Evolutionary conservation across 2,797 vertebrate genomes (phyloP).

Genomic region (Perodicticus potto): DNA sequence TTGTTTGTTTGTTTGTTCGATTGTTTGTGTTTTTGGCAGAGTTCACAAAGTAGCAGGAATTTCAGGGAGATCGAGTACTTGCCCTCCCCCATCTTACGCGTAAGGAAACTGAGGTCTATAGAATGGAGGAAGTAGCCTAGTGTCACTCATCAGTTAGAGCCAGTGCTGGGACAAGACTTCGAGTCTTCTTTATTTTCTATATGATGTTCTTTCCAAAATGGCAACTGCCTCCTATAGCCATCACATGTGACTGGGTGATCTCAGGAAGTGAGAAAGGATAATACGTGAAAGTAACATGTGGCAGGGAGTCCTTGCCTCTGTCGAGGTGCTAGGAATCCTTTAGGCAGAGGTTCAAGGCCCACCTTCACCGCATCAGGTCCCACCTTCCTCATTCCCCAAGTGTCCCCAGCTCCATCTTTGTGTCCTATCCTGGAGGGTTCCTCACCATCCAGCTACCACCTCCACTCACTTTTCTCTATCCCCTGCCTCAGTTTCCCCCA

Average conservation of each 20-base stretch:
- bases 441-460: neutral
- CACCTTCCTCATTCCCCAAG: neutral
- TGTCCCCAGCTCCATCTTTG: neutral
- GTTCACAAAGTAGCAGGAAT: neutral
- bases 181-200: neutral
- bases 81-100: too few relatives aligned
- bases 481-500: neutral
- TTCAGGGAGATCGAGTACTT: neutral
- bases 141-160: neutral
- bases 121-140: neutral
- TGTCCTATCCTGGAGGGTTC: neutral
- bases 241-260: fast-evolving
- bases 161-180: neutral
- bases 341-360: neutral
- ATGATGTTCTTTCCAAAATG: neutral
- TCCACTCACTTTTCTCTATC: neutral
- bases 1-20: neutral
- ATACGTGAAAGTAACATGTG: neutral
- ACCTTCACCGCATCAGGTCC: neutral
- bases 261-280: neutral
- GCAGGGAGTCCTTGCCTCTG: neutral
- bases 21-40: too few relatives aligned
- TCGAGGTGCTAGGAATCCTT: too few relatives aligned
- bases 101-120: neutral
- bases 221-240: neutral